Evolutionary conservation across 2,113 vertebrate genomes (phyloP).

Genomic region (Sylvia atricapilla): DNA sequence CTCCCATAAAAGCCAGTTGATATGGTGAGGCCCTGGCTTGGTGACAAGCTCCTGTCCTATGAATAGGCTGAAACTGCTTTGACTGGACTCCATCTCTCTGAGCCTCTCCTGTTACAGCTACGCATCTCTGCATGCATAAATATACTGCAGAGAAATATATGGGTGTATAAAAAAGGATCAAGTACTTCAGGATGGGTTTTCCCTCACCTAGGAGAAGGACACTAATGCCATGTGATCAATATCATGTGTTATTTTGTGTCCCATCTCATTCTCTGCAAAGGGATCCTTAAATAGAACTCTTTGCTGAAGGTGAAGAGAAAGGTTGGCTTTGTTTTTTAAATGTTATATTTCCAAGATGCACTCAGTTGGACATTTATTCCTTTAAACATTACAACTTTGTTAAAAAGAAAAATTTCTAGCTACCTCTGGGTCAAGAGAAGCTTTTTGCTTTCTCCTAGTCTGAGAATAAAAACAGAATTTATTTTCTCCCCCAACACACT

Average conservation of each 20-base stretch:
- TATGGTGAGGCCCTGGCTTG: not conserved
- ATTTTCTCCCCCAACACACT: not conserved
- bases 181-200: not conserved
- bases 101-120: not conserved
- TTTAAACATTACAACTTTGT: not conserved
- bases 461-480: not conserved
- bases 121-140: not conserved
- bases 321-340: not conserved
- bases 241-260: not conserved
- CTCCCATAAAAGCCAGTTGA: not conserved
- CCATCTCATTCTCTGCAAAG: not conserved
- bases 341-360: not conserved
- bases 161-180: not conserved
- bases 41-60: not conserved
- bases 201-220: not conserved
- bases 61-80: not conserved
- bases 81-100: not conserved
- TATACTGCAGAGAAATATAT: not conserved
- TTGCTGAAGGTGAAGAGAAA: not conserved
- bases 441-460: not conserved
- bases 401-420: not conserved
- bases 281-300: not conserved
- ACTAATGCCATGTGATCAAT: not conserved
- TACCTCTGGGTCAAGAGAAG: not conserved
- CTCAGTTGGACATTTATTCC: not conserved